Evolutionary conservation across 2,113 vertebrate species (phyloP), one percentile per base, ranked within the genome.

Genomic region (Oncorhynchus clarkii): DNA sequence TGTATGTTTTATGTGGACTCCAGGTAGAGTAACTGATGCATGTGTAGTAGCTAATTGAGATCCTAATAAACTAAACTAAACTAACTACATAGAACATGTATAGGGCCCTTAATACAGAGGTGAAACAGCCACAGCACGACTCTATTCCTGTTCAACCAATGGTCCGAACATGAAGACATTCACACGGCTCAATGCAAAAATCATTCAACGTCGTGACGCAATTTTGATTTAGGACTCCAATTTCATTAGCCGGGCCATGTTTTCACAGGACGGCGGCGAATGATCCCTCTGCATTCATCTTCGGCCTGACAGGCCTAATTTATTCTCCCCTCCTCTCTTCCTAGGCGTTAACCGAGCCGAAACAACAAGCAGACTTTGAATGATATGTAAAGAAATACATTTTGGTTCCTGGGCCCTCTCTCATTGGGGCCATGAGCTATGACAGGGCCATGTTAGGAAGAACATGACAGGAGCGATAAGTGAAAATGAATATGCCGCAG

Each of bases 401-500:
- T 86, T 79, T 70, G 70, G 71, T 60, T 29, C 59, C 59, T 9
- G 39, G 9, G 39, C 39, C 9, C 39, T 45, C 39, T 45, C 39
- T 45, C 39, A 45, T 11, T 9, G 8, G 39, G 39, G 39, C 39
- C 39, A 39, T 80, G 81, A 75, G 79, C 77, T 67, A 45, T 83
- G 84, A 84, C 84, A 82, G 80, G 85, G 79, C 79, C 3, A 16
- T 75, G 76, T 70, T 76, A 70, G 45, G 78, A 80, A 70, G 74
- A 79, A 86, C 80, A 84, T 81, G 84, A 89, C 85, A 83, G 78
- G 75, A 75, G 80, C 79, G 84, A 82, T 88, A 87, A 85, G 87
- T 90, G 88, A 87, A 89, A 89, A 88, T 85, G 84, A 90, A 91
- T 87, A 86, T 86, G 86, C 89, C 84, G 48, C 77, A 76, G 82